A percentile compares a stretch with the other conserved stretches of the same genome.
Evolutionary conservation across 2,113 vertebrate species (phyloP).

Genomic region (Romanogobio albipinnatus): DNA sequence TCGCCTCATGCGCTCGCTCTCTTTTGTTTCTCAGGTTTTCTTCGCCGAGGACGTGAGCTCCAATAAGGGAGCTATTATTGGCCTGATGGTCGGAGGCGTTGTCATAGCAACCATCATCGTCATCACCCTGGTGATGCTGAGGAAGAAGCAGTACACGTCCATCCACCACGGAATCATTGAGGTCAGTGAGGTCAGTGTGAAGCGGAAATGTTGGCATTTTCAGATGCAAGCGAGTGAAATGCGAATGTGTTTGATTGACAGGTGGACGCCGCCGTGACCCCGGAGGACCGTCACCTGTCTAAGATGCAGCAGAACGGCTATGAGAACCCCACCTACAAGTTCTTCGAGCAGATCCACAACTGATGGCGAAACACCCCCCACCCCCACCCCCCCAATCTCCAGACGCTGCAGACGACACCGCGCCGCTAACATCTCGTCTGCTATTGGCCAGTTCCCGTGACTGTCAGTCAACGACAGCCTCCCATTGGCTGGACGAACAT

Average conservation of each 20-base stretch:
- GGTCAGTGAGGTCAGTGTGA: slow-evolving; percentile 39
- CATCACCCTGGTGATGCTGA: slow-evolving; percentile 98
- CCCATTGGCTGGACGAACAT: not conserved
- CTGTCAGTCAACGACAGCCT: slow-evolving; percentile 60
- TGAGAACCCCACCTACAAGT: slow-evolving; percentile 92
- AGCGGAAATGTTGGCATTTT: not conserved
- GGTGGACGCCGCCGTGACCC: slow-evolving; percentile 90
- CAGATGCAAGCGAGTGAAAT: not conserved
- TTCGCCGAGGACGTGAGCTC: slow-evolving; percentile 96
- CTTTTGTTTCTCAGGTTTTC: slow-evolving; percentile 81
- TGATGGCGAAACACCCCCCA: slow-evolving; percentile 66
- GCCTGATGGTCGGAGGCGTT: slow-evolving; percentile 97
- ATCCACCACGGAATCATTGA: slow-evolving; percentile 98
- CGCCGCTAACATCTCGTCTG: slow-evolving; percentile 4
- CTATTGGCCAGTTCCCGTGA: slow-evolving; percentile 45
- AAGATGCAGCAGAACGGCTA: slow-evolving; percentile 95
- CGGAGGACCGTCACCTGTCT: slow-evolving; percentile 89
- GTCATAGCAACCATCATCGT: slow-evolving; percentile 99
- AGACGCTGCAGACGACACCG: slow-evolving; percentile 55
- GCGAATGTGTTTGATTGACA: slow-evolving; percentile 51
- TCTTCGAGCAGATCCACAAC: slow-evolving; percentile 94
- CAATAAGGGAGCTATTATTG: slow-evolving; percentile 98
- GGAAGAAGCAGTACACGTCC: slow-evolving; percentile 98
- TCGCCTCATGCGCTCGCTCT: not conserved
- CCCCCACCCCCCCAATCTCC: slow-evolving; percentile 29